phyloP scores from a whole-genome alignment of 2,888 invertebrate genomes.

The Chloroclystis v-ata region DNA sequence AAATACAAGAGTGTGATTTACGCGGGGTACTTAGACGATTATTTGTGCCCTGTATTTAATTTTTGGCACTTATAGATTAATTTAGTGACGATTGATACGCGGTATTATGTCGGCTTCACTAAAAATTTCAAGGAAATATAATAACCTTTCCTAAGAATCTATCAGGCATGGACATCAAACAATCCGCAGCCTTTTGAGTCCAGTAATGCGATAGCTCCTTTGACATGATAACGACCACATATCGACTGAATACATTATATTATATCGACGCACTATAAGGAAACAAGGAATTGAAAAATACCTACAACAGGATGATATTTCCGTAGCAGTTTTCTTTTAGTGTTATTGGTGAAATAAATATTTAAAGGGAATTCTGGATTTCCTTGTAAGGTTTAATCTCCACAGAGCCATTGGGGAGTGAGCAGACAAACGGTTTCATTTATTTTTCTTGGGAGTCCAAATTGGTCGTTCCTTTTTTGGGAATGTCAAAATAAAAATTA shows the following conservation, averaged over 20 bases:
- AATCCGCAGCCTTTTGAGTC: slow-evolving; percentile 68
- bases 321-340: slow-evolving; percentile 24
- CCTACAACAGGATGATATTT: slow-evolving; percentile 25
- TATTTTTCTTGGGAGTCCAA: background rate
- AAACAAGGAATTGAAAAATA: slow-evolving; percentile 51
- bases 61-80: no score
- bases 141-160: slow-evolving; percentile 44
- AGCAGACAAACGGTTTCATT: background rate
- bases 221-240: slow-evolving; percentile 74
- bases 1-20: no score
- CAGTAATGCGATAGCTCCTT: slow-evolving; percentile 73
- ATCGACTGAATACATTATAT: slow-evolving; percentile 67
- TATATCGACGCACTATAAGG: slow-evolving; percentile 45
- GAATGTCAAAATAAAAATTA: background rate
- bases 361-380: slow-evolving; percentile 21
- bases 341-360: slow-evolving; percentile 25
- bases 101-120: background rate
- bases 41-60: no score
- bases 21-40: no score
- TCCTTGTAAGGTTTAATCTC: slow-evolving; percentile 6
- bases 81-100: no score
- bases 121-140: slow-evolving; percentile 27
- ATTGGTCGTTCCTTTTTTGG: background rate
- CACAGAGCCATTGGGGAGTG: slow-evolving; percentile 2
- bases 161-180: slow-evolving; percentile 60